Evolutionary conservation across 35 echinoderm and acorn worm genomes (phyloP), one percentile per base, ranked within the genome.

Genomic region (Stichopus chloronotus): DNA sequence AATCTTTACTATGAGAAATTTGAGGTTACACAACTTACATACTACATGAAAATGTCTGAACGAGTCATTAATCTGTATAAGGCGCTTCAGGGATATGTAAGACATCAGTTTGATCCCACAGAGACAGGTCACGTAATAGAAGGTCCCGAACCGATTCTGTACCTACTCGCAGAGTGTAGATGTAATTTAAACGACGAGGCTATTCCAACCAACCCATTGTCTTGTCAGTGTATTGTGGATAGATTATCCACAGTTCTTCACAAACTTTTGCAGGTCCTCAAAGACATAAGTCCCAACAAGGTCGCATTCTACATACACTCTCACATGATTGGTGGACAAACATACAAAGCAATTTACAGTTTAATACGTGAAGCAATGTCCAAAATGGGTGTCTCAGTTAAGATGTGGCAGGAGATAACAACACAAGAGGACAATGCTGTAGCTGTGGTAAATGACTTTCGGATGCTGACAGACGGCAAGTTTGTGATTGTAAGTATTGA

Each of bases 301-400:
- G 17, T 83, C 43, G 52, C 52, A 4, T 83, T 83, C 20, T 83
- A 83, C 52, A 54, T 83, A 56, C 80, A 83, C 56, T 83, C 20
- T 57, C 17, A 56, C 9, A 25, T 57, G 55, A 83, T 13, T 55
- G 13, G 5, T 9, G 52, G 56, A 55, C 4, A 83, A 57, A 83
- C 12, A 83, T 83, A 7, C 19, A 13, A 83, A 12, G 53, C 53
- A 17, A 83, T 53, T 53, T 83, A 56, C 56, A 57, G 5, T 10
- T 16, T 83, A 11, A 12, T 83, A 20, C 16, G 17, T 13, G 25
- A 55, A 56, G 80, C 16, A 30, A 83, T 30, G 80, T 56, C 52
- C 9, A 7, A 30, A 9, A n/a, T 83, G 52, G 56, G 19, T 55
- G 53, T 57, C 5, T 11, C 43, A 53, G 9, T 83, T 9, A 83